Evolutionary conservation across 92 coral and sea anemone genomes (phyloP), one percentile per base, ranked within the genome.

Genomic region (Porites cylindrica): DNA sequence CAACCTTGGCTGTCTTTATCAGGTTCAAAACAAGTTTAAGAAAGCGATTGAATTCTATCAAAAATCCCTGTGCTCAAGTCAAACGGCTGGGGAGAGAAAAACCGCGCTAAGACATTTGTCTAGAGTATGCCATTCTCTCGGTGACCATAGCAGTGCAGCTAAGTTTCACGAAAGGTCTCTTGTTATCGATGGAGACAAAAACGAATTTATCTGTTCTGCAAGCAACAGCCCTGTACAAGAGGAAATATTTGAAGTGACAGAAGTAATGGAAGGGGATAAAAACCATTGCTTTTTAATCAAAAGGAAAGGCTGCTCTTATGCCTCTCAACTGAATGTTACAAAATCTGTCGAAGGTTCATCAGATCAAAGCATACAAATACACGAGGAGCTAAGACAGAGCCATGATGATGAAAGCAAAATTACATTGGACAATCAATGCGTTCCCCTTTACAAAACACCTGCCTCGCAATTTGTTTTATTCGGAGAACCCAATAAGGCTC

Each of bases 191-290:
- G 50, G 2, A 29, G 17, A 24, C 71, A 26, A 26, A 9, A 26
- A 68, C 2, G 73, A 68, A 9, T 68, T 66, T 23, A 66, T 66
- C 1, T 66, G 71, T 23, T 66, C 71, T 3, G 6, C 71, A 66
- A 17, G 24, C 10, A 66, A 29, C 23, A 16, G 3, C 7, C 18
- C 50, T 29, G 14, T 29, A 23, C 47, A 68, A 23, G 73, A 68
- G 29, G 50, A 68, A 9, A 6, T 2, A 24, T 68, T 68, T 68
- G 73, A 68, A 68, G 29, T 23, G 11, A 23, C 14, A 7, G 73
- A 68, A 29, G 73, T 68, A 21, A 68, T 68, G 73, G 50, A 68
- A 68, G 73, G 73, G 73, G 47, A 12, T 7, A 51, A 68, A 8
- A 68, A 68, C 17, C 50, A 29, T 10, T 50, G 47, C 50, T 68